Evolutionary conservation across 2,797 vertebrate species (phyloP), one percentile per base, ranked within the genome.

Genomic region (Enoplosus armatus): DNA sequence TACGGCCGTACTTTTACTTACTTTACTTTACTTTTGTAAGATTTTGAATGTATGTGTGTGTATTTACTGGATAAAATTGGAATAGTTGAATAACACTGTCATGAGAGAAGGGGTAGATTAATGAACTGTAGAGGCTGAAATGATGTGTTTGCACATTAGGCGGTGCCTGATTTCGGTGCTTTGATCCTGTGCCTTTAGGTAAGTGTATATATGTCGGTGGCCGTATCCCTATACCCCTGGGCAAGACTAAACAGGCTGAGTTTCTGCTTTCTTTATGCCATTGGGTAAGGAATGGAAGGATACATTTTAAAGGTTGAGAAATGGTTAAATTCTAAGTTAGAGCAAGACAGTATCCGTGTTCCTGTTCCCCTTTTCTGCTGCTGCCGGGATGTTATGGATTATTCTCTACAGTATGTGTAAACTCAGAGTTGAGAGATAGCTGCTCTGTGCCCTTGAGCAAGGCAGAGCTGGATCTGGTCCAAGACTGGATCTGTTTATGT

Each of bases 401-500:
- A 72, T 66, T 75, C 35, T 67, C 59, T 15, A 54, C 63, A 62
- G 11, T 41, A 67, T 48, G 55, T 53, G 2, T 65, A 68, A 85
- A 89, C 41, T 65, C 41, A 77, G 59, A 77, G 45, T 72, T 80
- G 18, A 78, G 51, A 65, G 48, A 80, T 56, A 67, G 56, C 35
- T 60, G 43, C 35, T 75, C 48, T 56, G 66, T 75, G 71, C 80
- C 80, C 70, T 79, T 69, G 50, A 85, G 85, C 72, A 84, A 88
- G 74, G 72, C 74, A 76, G 26, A 59, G 31, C 45, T 84, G 77
- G 48, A 72, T 67, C 51, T n/a, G 65, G 18, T 85, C 73, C 77
- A 84, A 79, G 76, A 83, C 26, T 39, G n/a, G 55, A 76, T 91
- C 60, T 83, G 75, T 82, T 69, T 60, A 59, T 85, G 68, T 90